A percentile compares a stretch with the other conserved stretches of the same genome.
Conservation (phyloP, 30 jellyfish, hydroid and myxozoan genomes). For the Rhopilema esculentum region DNA sequence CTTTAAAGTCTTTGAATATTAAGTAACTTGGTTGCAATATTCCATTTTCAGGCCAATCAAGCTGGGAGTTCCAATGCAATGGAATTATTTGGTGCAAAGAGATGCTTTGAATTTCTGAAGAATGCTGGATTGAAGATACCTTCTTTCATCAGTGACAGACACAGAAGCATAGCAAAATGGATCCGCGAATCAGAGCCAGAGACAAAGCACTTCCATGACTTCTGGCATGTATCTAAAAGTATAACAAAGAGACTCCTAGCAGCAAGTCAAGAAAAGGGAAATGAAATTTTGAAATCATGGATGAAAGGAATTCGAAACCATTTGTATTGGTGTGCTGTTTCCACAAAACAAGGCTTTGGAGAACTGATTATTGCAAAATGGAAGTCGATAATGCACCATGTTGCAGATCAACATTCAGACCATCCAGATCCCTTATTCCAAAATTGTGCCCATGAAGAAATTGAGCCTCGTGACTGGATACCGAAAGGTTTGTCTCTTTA, state of each 20-base stretch:
- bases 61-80: slow-evolving; percentile 29
- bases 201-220: slow-evolving; percentile 26
- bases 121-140: slow-evolving; percentile 14
- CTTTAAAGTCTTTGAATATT: slow-evolving; percentile 10
- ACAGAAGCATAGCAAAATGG: slow-evolving; percentile 43
- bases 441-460: slow-evolving; percentile 18
- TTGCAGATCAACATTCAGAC: slow-evolving; percentile 32
- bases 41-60: neutral
- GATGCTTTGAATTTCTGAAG: slow-evolving; percentile 8
- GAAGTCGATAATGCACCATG: slow-evolving; percentile 32
- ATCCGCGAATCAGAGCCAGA: slow-evolving; percentile 24
- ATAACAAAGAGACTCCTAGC: slow-evolving; percentile 1
- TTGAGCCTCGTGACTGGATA: neutral
- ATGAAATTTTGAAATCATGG: slow-evolving; percentile 11
- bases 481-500: no score
- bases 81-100: slow-evolving; percentile 22
- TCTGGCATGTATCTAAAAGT: neutral
- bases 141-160: slow-evolving; percentile 30
- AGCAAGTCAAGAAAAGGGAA: slow-evolving; percentile 7
- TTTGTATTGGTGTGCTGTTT: slow-evolving; percentile 40
- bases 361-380: slow-evolving; percentile 44
- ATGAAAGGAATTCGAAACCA: slow-evolving; percentile 29
- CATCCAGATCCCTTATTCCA: slow-evolving; percentile 14
- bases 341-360: slow-evolving; percentile 58
- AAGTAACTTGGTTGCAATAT: neutral